Evolutionary conservation across 2,888 invertebrate species (phyloP).

Genomic region (Apoda limacodes): DNA sequence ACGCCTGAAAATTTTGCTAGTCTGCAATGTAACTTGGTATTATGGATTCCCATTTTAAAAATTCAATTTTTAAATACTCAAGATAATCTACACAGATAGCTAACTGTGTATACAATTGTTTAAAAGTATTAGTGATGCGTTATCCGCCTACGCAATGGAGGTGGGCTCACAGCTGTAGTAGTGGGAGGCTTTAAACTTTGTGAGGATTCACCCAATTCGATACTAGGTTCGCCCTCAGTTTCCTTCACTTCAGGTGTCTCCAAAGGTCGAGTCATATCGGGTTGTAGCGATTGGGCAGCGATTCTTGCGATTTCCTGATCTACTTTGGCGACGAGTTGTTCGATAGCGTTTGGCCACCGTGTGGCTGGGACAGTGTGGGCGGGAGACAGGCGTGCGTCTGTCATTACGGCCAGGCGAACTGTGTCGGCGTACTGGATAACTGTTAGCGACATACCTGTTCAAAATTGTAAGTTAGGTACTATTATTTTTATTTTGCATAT

Average conservation of each 20-base stretch:
- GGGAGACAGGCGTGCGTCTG: slow-evolving; percentile 76
- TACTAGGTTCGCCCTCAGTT: not conserved
- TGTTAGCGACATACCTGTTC: slow-evolving; percentile 77
- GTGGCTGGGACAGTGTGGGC: slow-evolving; percentile 68
- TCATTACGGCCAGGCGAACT: slow-evolving; percentile 77
- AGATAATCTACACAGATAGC: too few species aligned
- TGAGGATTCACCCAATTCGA: slow-evolving; percentile 14
- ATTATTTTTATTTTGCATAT: too few species aligned
- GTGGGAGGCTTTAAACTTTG: slow-evolving; percentile 36
- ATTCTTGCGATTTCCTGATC: slow-evolving; percentile 55
- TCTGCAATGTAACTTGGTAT: too few species aligned
- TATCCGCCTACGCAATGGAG: slow-evolving; percentile 34
- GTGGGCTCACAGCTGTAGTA: slow-evolving; percentile 36
- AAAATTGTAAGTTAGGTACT: too few species aligned
- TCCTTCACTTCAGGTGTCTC: not conserved
- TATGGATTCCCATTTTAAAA: too few species aligned
- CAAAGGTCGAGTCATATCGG: too few species aligned
- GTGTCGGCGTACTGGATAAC: slow-evolving; percentile 76
- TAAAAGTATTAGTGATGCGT: slow-evolving; percentile 23
- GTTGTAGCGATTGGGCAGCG: slow-evolving; percentile 29
- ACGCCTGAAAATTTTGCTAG: too few species aligned
- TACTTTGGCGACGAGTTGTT: slow-evolving; percentile 44
- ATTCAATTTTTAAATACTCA: too few species aligned
- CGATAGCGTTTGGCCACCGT: slow-evolving; percentile 50
- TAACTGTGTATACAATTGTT: too few species aligned